A percentile compares a stretch with the other conserved stretches of the same genome.
Evolutionary conservation across 2,113 vertebrate species (phyloP).

Genomic region (Ploceus nigricollis): DNA sequence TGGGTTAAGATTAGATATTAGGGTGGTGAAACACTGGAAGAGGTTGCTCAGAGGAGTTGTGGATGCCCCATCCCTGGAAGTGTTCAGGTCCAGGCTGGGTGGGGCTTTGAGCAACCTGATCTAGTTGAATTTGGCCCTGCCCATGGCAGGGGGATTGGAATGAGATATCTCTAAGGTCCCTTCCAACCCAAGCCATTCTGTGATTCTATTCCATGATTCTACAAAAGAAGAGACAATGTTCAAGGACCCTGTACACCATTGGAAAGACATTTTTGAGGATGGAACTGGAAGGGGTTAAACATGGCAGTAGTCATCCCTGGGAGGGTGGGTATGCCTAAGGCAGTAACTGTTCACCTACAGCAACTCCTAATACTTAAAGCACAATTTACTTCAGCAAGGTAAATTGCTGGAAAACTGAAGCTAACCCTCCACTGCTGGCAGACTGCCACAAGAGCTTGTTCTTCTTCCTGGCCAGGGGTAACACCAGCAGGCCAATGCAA

Average conservation of each 20-base stretch:
- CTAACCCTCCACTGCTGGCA: background rate
- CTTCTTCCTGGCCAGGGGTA: background rate
- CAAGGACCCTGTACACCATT: background rate
- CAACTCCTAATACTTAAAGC: background rate
- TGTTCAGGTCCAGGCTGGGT: background rate
- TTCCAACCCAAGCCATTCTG: background rate
- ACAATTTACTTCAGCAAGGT: background rate
- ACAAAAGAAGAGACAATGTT: fast-evolving
- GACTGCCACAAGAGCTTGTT: background rate
- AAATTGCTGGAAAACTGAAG: background rate
- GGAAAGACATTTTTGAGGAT: background rate
- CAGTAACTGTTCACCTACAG: background rate
- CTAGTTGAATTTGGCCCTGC: background rate
- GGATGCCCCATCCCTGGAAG: background rate
- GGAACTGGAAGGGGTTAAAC: background rate
- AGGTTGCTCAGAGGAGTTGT: background rate
- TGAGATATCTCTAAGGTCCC: fast-evolving
- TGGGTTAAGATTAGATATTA: background rate
- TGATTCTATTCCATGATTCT: background rate
- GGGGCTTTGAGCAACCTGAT: background rate
- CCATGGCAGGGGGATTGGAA: background rate
- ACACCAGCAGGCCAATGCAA: background rate
- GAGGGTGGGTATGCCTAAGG: background rate
- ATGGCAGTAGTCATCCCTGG: background rate
- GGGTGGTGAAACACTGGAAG: background rate